These are phyloP conservation scores for Caprella mutica DNA, from an alignment of 2,888 invertebrate genomes.

Conservation along the genomic window DNA sequence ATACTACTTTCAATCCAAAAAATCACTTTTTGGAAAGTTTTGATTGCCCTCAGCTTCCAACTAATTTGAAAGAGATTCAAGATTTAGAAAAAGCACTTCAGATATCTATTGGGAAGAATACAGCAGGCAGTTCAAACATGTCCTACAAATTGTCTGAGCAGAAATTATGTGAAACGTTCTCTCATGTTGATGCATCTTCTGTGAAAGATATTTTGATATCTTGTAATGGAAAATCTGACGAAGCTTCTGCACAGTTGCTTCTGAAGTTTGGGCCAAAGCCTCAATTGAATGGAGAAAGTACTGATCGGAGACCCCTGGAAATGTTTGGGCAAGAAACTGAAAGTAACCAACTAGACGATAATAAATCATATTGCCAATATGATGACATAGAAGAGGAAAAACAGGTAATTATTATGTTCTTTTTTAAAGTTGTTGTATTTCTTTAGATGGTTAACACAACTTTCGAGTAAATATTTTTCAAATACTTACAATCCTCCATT, in stretches of 20 bases:
- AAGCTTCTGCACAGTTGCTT: background rate
- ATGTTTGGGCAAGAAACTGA: background rate
- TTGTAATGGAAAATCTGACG: background rate
- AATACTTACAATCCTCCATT: background rate
- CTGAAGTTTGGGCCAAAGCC: background rate
- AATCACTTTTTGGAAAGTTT: background rate
- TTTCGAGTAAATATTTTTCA: background rate
- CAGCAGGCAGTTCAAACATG: background rate
- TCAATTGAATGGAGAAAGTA: background rate
- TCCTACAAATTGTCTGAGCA: conserved; percentile 19
- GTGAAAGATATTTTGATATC: conserved; percentile 9
- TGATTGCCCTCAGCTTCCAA: conserved; percentile 12
- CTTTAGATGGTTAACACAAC: background rate
- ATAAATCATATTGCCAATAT: too few species aligned
- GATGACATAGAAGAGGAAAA: too few species aligned
- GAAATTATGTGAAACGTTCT: conserved; percentile 24
- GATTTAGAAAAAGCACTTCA: conserved; percentile 28
- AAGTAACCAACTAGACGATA: too few species aligned
- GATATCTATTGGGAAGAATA: background rate
- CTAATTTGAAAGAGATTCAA: conserved; percentile 26
- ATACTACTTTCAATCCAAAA: conserved; percentile 3
- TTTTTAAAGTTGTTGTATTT: background rate
- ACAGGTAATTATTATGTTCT: background rate
- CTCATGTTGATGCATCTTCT: conserved; percentile 23
- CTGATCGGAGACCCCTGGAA: background rate